These are phyloP conservation scores for Nemotelus nigrinus DNA, from an alignment of 2,888 invertebrate genomes.

Conservation along the genomic window DNA sequence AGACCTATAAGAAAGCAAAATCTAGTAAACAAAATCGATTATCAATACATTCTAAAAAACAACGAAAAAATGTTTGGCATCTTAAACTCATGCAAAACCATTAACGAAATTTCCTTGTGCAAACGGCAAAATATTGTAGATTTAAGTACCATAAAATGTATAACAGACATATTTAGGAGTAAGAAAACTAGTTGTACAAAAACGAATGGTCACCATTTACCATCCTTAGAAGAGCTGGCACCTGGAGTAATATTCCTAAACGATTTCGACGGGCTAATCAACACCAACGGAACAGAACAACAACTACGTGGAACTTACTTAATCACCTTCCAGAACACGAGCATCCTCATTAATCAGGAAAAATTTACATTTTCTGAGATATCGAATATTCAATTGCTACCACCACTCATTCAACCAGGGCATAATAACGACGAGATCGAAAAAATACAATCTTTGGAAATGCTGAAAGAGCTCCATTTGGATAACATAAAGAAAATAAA, in stretches of 20 bases:
- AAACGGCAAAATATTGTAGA: constrained; percentile 37
- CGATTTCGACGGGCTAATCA: no score
- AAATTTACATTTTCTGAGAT: not conserved
- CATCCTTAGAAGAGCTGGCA: not conserved
- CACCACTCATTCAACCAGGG: not conserved
- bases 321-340: not conserved
- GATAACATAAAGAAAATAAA: no score
- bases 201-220: constrained; percentile 36
- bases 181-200: constrained; percentile 17
- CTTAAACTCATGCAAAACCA: not conserved
- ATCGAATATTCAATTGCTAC: not conserved
- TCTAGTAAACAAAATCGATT: no score
- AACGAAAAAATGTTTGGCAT: constrained; percentile 18
- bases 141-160: not conserved
- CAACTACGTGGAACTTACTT: constrained; percentile 9
- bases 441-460: not conserved
- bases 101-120: constrained; percentile 25
- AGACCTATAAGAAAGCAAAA: no score
- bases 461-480: no score
- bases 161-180: not conserved
- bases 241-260: no score
- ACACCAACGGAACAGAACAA: not conserved
- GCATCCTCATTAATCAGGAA: not conserved
- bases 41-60: constrained; percentile 5
- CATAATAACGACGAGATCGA: not conserved